Percentiles rank a stretch among this genome's conserved stretches.
phyloP scores from a whole-genome alignment of 2,888 invertebrate species.

The Eulithis prunata region DNA sequence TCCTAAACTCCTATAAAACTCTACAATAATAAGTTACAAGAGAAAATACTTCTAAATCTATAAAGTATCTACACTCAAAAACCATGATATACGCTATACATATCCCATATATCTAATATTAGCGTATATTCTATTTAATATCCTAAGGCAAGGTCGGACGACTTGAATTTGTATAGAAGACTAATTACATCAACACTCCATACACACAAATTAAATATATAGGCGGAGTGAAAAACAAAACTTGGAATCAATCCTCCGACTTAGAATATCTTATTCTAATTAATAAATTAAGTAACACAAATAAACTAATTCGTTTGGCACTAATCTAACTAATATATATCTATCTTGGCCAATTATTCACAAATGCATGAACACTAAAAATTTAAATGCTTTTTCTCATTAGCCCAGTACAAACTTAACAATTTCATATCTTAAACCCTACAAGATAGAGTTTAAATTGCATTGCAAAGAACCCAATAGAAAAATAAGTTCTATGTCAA shows the following conservation, averaged over 20 bases:
- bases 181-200: constrained; percentile 42
- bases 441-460: not conserved
- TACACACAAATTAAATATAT: constrained; percentile 49
- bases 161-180: constrained; percentile 27
- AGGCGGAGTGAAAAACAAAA: constrained; percentile 70
- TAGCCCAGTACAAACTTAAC: not conserved
- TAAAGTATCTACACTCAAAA: constrained; percentile 39
- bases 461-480: not conserved
- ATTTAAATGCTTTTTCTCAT: constrained; percentile 34
- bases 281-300: constrained; percentile 80
- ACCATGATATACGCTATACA: constrained; percentile 30
- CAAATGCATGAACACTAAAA: constrained; percentile 55
- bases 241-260: constrained; percentile 59
- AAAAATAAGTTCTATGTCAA: not conserved
- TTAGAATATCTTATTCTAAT: constrained; percentile 49
- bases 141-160: constrained; percentile 53
- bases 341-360: constrained; percentile 50
- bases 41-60: constrained; percentile 40
- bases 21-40: constrained; percentile 39
- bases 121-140: constrained; percentile 28
- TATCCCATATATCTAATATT: constrained; percentile 14
- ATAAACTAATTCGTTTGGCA: constrained; percentile 72
- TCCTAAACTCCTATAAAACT: constrained; percentile 30
- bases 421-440: constrained; percentile 1
- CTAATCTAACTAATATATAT: constrained; percentile 71